Base-by-base conservation (phyloP, 2,888 invertebrate genomes). In the Scaptomyza cyrtandrae region DNA sequence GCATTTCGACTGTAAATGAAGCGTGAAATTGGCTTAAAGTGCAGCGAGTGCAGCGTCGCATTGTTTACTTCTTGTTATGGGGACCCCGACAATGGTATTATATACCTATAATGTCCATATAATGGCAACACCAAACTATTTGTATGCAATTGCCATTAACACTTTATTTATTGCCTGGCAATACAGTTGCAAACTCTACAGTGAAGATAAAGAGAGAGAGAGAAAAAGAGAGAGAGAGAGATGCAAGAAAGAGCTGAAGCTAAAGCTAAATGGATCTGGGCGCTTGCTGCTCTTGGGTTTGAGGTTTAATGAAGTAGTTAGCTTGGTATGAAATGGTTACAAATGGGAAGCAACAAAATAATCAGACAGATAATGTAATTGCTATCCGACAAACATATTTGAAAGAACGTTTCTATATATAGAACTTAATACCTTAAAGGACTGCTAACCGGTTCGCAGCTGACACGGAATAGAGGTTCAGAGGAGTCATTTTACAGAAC, bases 21-120 rank as follows among this genome's bases (percentile, higher is more conserved):
- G 90, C 90, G 84, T 90, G 91, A 90, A 90, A 90, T 90, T 90
- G 89, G 83, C 85, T 88, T 81, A 76, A 76, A 85, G 76, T 88
- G 83, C 83, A 83, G 80, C 87, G 75, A 80, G 67, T 80, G 71
- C 69, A 76, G 77, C 84, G 80, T 86, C 73, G 76, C 78, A 86
- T 89, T 89, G 86, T 87, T 89, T 87, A 78, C 88, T 89, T 89
- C 87, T 89, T 86, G 80, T 85, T 80, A 86, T 84, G 78, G 75
- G 56, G 54, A 58, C 50, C 50, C 52, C 59, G 71, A 82, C 80
- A 80, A 74, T 77, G 72, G 65, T 63, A 70, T 73, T 50, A 43
- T 55, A 57, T 62, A 70, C 63, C 63, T 57, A 45, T 53, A 56
- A 71, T 78, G 74, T 62, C 73, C 70, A 78, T 75, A 81, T 84